A percentile compares a stretch with the other conserved stretches of the same genome.
Conservation (phyloP, 2,113 vertebrate species). For the Centropus unirufus region DNA sequence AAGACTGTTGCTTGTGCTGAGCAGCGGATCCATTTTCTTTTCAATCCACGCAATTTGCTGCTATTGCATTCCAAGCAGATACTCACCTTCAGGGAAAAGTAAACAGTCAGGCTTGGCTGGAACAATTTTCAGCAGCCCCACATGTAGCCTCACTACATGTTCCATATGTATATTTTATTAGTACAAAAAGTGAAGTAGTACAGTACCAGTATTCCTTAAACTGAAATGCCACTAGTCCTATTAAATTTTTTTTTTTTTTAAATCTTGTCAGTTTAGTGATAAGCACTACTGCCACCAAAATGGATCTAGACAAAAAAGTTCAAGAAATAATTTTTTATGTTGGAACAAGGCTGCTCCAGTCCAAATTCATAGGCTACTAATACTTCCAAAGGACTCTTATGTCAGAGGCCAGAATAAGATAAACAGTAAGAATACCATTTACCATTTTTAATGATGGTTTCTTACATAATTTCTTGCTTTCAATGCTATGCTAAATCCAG, state of each 20-base stretch:
- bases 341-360: not conserved
- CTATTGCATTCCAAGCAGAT: conserved; percentile 99
- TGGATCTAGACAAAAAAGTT: not conserved
- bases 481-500: not conserved
- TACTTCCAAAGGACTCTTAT: not conserved
- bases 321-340: not conserved
- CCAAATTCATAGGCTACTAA: not conserved
- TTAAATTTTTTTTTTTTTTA: not conserved
- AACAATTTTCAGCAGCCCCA: not conserved
- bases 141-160: not conserved
- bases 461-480: not conserved
- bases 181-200: not conserved
- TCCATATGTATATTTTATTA: not conserved
- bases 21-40: conserved; percentile 98
- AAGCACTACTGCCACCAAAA: not conserved
- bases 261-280: not conserved
- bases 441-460: not conserved
- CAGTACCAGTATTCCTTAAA: not conserved
- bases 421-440: not conserved
- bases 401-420: not conserved
- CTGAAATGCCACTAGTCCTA: not conserved
- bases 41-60: conserved; percentile 95
- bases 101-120: not conserved
- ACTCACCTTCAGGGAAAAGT: conserved; percentile 85
- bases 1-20: conserved; percentile 97